These are phyloP conservation scores for Halcyon badia DNA, from an alignment of 2,797 vertebrate genomes.

Conservation along the genomic window DNA sequence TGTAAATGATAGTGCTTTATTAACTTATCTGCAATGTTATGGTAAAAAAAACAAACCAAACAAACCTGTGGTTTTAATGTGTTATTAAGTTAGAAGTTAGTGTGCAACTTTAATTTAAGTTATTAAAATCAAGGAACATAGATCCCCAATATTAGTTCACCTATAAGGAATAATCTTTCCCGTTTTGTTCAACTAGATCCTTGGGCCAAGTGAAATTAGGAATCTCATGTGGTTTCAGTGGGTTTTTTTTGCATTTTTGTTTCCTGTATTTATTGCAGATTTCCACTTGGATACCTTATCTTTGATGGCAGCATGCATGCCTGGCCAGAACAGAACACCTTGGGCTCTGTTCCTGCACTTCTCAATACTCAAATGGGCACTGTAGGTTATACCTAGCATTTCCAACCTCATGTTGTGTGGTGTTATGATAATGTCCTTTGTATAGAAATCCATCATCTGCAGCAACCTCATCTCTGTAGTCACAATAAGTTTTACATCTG, in stretches of 20 bases:
- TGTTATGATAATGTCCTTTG: conserved; percentile 76
- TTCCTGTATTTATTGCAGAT: conserved; percentile 78
- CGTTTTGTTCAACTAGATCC: conserved; percentile 63
- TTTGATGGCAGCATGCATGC: conserved; percentile 78
- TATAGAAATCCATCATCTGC: conserved; percentile 75
- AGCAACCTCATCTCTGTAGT: conserved; percentile 75
- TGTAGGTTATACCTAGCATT: conserved; percentile 78
- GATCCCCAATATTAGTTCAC: conserved; percentile 7
- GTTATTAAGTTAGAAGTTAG: conserved; percentile 39
- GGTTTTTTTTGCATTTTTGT: conserved; percentile 79
- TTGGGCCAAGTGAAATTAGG: conserved; percentile 74
- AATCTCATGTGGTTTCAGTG: conserved; percentile 76
- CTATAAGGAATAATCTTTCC: conserved; percentile 47
- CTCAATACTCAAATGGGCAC: conserved; percentile 78
- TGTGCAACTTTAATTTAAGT: conserved; percentile 15
- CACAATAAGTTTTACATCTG: conserved; percentile 69
- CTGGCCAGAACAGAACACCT: conserved; percentile 78
- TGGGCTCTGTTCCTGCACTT: conserved; percentile 78
- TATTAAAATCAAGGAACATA: conserved; percentile 36
- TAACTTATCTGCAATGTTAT: conserved; percentile 43
- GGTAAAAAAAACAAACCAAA: background rate
- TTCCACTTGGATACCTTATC: conserved; percentile 78
- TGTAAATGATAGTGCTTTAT: conserved; percentile 25
- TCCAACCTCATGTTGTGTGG: conserved; percentile 78
- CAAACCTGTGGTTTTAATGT: conserved; percentile 35